Evolutionary conservation across 2,888 invertebrate species (phyloP).

Genomic region (Abscondita cerata): DNA sequence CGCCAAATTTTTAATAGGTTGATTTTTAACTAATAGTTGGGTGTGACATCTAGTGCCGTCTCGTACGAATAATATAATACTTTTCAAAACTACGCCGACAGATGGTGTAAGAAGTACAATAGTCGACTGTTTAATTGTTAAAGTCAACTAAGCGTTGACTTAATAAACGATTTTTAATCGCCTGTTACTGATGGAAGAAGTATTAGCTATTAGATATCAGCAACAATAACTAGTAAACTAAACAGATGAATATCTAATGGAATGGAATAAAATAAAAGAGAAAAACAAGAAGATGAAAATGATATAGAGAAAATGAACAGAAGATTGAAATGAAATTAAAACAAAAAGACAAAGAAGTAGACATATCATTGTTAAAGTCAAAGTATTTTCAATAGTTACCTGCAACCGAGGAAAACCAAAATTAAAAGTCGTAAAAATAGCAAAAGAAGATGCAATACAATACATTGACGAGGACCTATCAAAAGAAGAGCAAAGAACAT

Average conservation of each 20-base stretch:
- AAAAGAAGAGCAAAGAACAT: constrained; percentile 17
- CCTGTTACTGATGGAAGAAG: not conserved
- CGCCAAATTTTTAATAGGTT: too few relatives aligned
- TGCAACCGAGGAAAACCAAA: not conserved
- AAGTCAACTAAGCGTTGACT: too few relatives aligned
- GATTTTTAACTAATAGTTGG: too few relatives aligned
- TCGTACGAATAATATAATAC: too few relatives aligned
- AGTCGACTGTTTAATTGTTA: too few relatives aligned
- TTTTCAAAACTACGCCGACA: too few relatives aligned
- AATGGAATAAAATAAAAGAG: not conserved
- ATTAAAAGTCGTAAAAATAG: constrained; percentile 9
- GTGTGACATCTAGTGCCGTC: too few relatives aligned
- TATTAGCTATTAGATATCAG: too few relatives aligned
- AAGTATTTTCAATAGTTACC: too few relatives aligned
- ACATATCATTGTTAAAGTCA: not conserved
- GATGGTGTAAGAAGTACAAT: too few relatives aligned
- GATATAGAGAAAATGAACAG: not conserved
- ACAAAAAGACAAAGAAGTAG: not conserved
- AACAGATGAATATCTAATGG: not conserved
- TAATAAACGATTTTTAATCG: too few relatives aligned
- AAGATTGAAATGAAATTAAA: not conserved
- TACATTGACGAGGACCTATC: constrained; percentile 15
- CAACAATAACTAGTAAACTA: not conserved
- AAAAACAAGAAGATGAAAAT: not conserved
- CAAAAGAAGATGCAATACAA: constrained; percentile 7